These are phyloP conservation scores for Crypturellus undulatus DNA, from an alignment of 2,113 vertebrate species.

Conservation along the genomic window DNA sequence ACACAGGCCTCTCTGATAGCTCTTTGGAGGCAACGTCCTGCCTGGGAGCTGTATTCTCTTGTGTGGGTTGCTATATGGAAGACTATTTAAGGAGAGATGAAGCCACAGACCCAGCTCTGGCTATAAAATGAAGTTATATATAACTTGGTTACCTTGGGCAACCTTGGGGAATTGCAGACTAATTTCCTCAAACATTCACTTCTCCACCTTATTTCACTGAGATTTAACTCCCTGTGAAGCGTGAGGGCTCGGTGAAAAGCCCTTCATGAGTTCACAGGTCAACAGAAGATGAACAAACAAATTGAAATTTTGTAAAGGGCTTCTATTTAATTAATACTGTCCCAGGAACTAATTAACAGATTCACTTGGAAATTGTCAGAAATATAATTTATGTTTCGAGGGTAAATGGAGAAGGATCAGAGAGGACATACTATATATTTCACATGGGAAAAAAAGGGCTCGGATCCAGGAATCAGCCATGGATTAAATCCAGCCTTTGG, in stretches of 20 bases:
- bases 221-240: conserved; percentile 4
- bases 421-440: not conserved
- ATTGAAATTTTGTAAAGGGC: not conserved
- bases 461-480: not conserved
- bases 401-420: not conserved
- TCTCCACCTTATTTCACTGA: not conserved
- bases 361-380: not conserved
- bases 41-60: not conserved
- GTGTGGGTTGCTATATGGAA: not conserved
- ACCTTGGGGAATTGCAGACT: conserved; percentile 11
- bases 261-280: not conserved
- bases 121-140: not conserved
- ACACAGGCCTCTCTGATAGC: accelerated
- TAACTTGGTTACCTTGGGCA: conserved; percentile 5
- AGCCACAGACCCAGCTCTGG: not conserved
- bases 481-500: not conserved
- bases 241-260: not conserved
- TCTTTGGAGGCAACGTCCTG: not conserved
- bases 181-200: not conserved
- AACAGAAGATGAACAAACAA: conserved; percentile 5
- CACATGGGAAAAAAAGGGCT: not conserved
- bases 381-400: not conserved
- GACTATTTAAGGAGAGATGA: not conserved
- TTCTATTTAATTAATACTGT: not conserved
- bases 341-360: conserved; percentile 30